These are phyloP conservation scores for Cisticola juncidis DNA, from an alignment of 2,113 vertebrate species.

Conservation along the genomic window DNA sequence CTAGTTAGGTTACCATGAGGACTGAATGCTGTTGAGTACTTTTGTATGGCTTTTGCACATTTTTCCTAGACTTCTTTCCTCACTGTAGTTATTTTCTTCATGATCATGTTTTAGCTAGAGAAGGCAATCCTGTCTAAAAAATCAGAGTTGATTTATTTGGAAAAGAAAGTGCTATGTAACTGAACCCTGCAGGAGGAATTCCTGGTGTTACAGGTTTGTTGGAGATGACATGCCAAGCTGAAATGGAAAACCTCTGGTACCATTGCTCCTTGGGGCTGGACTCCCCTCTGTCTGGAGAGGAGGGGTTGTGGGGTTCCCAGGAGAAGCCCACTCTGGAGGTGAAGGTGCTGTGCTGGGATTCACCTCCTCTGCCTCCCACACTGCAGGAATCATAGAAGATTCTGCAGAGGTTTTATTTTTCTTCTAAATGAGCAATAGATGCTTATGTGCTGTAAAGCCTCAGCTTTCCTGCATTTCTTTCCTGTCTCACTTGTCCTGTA, in stretches of 20 bases:
- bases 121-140: not conserved
- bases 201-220: not conserved
- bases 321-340: not conserved
- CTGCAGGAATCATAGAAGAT: not conserved
- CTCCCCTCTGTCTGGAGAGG: not conserved
- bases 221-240: not conserved
- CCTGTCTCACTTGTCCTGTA: not conserved
- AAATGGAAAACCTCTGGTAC: not conserved
- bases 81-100: not conserved
- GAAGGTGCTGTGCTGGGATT: not conserved
- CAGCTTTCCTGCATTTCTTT: not conserved
- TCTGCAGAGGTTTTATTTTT: not conserved
- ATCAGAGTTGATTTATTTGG: not conserved
- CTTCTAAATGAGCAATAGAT: not conserved
- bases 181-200: not conserved
- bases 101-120: not conserved
- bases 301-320: accelerated
- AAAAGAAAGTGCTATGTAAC: not conserved
- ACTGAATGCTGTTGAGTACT: not conserved
- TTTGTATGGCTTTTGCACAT: not conserved
- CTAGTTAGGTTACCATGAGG: not conserved
- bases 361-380: not conserved
- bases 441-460: not conserved
- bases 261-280: not conserved
- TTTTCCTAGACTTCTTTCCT: not conserved